Percentiles rank a stretch among this genome's conserved stretches.
Conservation (phyloP, 2,797 vertebrate species). For the Saxicola maurus region DNA sequence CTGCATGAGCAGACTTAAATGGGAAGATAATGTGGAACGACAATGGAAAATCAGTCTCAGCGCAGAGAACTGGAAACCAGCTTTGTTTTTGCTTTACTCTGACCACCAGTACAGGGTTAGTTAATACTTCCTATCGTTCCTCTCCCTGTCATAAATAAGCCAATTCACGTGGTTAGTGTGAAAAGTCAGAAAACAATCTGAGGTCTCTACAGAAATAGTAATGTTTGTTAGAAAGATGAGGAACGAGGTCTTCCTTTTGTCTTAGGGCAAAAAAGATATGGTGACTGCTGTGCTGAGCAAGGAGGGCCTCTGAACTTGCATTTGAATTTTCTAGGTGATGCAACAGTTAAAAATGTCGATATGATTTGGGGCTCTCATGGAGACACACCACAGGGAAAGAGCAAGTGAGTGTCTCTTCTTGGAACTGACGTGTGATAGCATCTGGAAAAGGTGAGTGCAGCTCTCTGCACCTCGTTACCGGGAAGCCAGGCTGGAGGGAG, state of each 20-base stretch:
- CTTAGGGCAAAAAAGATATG: neutral
- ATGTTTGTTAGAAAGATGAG: neutral
- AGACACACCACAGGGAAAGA: neutral
- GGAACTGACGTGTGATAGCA: neutral
- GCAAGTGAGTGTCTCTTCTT: neutral
- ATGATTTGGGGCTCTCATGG: neutral
- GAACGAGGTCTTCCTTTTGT: neutral
- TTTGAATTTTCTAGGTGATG: neutral
- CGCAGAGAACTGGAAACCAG: neutral
- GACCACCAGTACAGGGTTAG: slow-evolving; percentile 7
- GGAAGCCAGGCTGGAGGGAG: slow-evolving; percentile 24
- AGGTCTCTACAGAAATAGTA: neutral
- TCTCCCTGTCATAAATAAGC: slow-evolving; percentile 33
- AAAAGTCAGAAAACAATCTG: slow-evolving; percentile 6
- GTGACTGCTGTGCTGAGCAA: neutral
- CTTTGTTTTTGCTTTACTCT: slow-evolving; percentile 47
- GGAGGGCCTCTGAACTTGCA: neutral
- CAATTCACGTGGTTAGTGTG: neutral
- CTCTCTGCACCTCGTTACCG: slow-evolving; percentile 5
- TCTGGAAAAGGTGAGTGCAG: slow-evolving; percentile 37
- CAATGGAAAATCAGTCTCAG: slow-evolving; percentile 54
- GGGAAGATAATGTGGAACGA: slow-evolving; percentile 32
- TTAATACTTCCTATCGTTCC: slow-evolving; percentile 35
- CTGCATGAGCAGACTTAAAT: slow-evolving; percentile 18
- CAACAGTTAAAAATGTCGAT: neutral